Evolutionary conservation across 2,113 vertebrate species (phyloP).

Genomic region (Casuarius casuarius): DNA sequence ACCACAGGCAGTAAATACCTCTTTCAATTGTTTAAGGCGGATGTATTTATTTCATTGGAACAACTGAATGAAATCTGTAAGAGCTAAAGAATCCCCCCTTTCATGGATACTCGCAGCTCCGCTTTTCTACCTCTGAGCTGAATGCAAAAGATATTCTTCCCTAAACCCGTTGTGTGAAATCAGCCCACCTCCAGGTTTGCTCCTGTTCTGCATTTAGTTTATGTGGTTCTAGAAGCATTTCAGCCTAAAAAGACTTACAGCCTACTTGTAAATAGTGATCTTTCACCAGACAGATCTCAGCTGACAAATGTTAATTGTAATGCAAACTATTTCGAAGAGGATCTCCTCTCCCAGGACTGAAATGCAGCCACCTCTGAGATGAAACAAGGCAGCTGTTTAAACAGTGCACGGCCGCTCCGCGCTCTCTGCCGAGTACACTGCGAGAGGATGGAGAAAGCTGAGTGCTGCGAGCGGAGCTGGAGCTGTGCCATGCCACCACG

Average conservation of each 20-base stretch:
- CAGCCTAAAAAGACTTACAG: neutral
- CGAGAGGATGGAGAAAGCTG: neutral
- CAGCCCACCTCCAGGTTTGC: neutral
- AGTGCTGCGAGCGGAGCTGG: neutral
- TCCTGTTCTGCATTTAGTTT: neutral
- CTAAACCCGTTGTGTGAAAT: neutral
- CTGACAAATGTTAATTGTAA: constrained; percentile 62
- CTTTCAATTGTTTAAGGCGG: constrained; percentile 58
- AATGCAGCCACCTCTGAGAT: constrained; percentile 29
- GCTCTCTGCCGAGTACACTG: neutral
- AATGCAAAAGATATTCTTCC: neutral
- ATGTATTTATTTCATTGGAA: constrained; percentile 61
- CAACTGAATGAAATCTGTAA: constrained; percentile 39
- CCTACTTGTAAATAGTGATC: constrained; percentile 21
- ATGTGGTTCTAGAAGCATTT: neutral
- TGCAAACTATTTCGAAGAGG: constrained; percentile 48
- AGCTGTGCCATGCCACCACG: constrained; percentile 18
- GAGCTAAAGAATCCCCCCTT: constrained; percentile 40
- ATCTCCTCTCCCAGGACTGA: constrained; percentile 36
- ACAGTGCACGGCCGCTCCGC: neutral
- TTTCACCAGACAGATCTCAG: constrained; percentile 40
- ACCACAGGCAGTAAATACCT: constrained; percentile 70
- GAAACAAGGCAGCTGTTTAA: constrained; percentile 28
- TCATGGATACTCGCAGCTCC: neutral
- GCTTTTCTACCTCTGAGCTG: neutral